These are phyloP conservation scores for Strigamia crassipes DNA, from an alignment of 2,888 invertebrate species.

Conservation along the genomic window DNA sequence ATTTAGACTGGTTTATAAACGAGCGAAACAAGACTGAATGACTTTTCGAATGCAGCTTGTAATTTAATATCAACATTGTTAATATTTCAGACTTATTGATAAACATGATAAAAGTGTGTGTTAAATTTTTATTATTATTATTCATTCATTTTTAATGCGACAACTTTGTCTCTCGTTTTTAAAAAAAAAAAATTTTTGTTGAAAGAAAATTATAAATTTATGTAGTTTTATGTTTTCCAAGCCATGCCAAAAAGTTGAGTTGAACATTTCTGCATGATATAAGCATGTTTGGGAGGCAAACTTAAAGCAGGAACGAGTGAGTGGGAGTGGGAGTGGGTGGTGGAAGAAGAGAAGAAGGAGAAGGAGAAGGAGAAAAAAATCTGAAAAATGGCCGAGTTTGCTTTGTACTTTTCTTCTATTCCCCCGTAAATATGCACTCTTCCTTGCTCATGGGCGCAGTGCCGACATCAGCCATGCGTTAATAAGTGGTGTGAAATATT, in stretches of 20 bases:
- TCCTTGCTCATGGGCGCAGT: constrained; percentile 11
- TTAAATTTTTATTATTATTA: too few species aligned
- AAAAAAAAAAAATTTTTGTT: not conserved
- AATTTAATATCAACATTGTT: too few species aligned
- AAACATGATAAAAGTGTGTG: too few species aligned
- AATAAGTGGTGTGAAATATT: constrained; percentile 33
- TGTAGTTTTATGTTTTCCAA: not conserved
- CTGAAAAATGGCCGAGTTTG: constrained; percentile 31
- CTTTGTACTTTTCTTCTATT: constrained; percentile 36
- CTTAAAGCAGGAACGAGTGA: not conserved
- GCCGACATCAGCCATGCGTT: constrained; percentile 29
- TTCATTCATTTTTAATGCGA: too few species aligned
- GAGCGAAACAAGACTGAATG: too few species aligned
- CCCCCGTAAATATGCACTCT: constrained; percentile 27
- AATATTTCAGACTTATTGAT: too few species aligned
- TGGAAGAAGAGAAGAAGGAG: not conserved
- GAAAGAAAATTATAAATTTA: not conserved
- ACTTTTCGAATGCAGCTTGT: too few species aligned
- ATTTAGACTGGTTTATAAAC: too few species aligned
- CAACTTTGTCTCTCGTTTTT: too few species aligned
- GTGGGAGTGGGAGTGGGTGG: not conserved
- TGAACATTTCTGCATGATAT: not conserved
- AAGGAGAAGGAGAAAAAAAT: constrained; percentile 6
- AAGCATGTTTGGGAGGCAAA: not conserved
- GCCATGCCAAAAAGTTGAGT: not conserved